These are phyloP conservation scores for Dolichotis patagonum DNA, from an alignment of 2,113 vertebrate genomes.

Conservation along the genomic window DNA sequence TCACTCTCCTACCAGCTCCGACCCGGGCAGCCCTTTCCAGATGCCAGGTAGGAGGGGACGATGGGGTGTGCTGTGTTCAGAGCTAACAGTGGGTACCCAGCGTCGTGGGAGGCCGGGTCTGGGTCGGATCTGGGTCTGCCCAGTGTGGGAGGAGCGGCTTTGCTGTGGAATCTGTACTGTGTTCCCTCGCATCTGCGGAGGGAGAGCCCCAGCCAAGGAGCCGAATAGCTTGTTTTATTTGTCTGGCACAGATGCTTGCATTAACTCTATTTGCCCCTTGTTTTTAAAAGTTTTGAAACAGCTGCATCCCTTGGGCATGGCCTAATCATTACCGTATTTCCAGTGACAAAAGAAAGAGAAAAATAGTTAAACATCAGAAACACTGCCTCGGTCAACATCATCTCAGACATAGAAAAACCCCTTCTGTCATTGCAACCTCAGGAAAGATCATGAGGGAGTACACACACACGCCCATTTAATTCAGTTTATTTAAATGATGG, in stretches of 20 bases:
- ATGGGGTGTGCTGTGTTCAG: fast-evolving
- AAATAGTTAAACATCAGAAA: background rate
- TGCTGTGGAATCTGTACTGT: background rate
- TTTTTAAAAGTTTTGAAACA: constrained; percentile 54
- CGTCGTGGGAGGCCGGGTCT: fast-evolving
- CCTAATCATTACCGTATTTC: constrained; percentile 15
- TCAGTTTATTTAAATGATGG: constrained; percentile 59
- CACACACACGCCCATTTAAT: constrained; percentile 46
- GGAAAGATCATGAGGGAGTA: constrained; percentile 66
- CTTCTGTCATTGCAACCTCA: constrained; percentile 17
- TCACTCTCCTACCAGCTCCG: constrained; percentile 96
- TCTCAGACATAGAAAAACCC: constrained; percentile 26
- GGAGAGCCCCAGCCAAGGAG: background rate
- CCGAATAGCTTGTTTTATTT: background rate
- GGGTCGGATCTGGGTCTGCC: background rate
- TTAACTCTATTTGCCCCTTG: constrained; percentile 2
- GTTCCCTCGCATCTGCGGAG: no score
- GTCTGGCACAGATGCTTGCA: constrained; percentile 26
- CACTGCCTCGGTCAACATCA: background rate
- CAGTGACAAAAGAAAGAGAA: constrained; percentile 37
- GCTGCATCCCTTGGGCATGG: constrained; percentile 55
- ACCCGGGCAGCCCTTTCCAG: constrained; percentile 98
- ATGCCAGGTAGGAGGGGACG: constrained; percentile 92
- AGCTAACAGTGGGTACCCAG: fast-evolving
- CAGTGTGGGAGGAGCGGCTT: fast-evolving